These are phyloP conservation scores for Aspiorhynchus laticeps DNA, from an alignment of 2,113 vertebrate genomes.

Conservation along the genomic window DNA sequence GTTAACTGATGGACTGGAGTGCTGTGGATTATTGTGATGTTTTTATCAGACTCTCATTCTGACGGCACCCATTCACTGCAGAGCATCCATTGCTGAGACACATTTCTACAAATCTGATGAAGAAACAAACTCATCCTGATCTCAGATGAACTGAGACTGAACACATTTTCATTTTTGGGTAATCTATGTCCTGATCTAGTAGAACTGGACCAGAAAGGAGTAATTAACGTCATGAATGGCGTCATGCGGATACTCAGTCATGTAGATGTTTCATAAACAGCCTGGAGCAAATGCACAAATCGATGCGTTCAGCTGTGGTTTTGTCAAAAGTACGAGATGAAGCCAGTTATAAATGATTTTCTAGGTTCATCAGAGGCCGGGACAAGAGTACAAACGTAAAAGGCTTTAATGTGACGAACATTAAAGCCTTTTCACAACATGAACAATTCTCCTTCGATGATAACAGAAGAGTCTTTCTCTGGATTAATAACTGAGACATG, in stretches of 20 bases:
- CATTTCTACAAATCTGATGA: not conserved
- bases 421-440: too few species aligned
- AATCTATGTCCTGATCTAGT: not conserved
- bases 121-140: not conserved
- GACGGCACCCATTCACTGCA: too few species aligned
- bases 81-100: too few species aligned
- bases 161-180: not conserved
- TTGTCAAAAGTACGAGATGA: not conserved
- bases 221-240: too few species aligned
- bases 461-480: not conserved
- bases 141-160: too few species aligned
- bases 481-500: not conserved
- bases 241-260: not conserved
- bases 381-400: not conserved
- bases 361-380: too few species aligned
- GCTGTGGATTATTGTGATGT: too few species aligned
- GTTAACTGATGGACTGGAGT: too few species aligned
- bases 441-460: not conserved
- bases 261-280: not conserved
- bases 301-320: not conserved
- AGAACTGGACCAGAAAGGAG: not conserved
- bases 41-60: too few species aligned
- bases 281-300: not conserved
- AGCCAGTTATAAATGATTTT: too few species aligned
- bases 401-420: not conserved